A percentile compares a stretch with the other conserved stretches of the same genome.
phyloP scores from a whole-genome alignment of 2,113 vertebrate species.

The Cynocephalus volans region DNA sequence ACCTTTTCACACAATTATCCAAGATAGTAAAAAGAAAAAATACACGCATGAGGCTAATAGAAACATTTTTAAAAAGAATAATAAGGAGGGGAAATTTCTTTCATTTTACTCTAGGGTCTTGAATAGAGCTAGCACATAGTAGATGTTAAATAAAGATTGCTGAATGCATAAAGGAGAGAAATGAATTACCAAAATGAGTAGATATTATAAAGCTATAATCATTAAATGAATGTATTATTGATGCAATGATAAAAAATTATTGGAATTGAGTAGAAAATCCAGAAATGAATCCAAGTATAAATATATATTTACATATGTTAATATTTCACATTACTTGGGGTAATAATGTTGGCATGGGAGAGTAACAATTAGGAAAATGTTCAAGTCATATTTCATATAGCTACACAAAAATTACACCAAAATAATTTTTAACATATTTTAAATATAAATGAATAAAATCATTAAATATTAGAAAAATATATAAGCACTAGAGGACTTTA shows the following conservation, averaged over 20 bases:
- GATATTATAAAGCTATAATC: not conserved
- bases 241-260: not conserved
- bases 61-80: not conserved
- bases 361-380: no score
- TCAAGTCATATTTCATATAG: not conserved
- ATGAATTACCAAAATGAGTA: not conserved
- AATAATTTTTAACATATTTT: not conserved
- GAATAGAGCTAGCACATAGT: not conserved
- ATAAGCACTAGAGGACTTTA: not conserved
- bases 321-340: not conserved
- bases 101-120: not conserved
- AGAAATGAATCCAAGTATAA: not conserved
- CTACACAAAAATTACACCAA: not conserved
- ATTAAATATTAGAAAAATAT: not conserved
- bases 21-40: not conserved
- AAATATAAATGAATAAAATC: not conserved
- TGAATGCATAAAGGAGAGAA: not conserved
- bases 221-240: not conserved
- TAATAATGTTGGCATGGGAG: not conserved
- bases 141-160: not conserved
- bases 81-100: fast-evolving
- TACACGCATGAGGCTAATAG: not conserved
- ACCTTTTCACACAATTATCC: no score
- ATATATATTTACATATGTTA: not conserved
- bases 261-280: not conserved